A percentile compares a stretch with the other conserved stretches of the same genome.
These are phyloP conservation scores for Actinopyga echinites DNA, from an alignment of 53 echinoderm and acorn worm species.

Conservation along the genomic window DNA sequence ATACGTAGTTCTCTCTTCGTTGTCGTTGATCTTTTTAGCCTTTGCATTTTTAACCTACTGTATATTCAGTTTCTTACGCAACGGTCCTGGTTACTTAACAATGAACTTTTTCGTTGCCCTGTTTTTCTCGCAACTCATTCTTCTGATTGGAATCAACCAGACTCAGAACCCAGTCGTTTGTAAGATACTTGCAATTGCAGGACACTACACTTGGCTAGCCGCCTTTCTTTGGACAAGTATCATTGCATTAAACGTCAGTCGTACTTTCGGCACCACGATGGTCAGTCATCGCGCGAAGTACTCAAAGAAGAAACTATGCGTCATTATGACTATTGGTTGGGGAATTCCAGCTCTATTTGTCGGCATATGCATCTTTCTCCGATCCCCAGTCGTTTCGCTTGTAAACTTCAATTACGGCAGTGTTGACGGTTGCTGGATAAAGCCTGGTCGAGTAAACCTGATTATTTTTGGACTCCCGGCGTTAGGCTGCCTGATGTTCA, in stretches of 20 bases:
- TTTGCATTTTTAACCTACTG: constrained; percentile 63
- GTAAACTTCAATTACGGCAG: background rate
- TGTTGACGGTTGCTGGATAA: constrained; percentile 1
- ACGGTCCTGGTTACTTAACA: constrained; percentile 54
- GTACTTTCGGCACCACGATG: background rate
- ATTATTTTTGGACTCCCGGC: background rate
- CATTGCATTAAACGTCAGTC: background rate
- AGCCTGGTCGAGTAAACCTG: background rate
- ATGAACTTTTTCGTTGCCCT: constrained; percentile 65
- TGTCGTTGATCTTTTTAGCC: constrained; percentile 51
- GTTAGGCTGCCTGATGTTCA: background rate
- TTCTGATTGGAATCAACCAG: background rate
- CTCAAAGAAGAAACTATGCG: background rate
- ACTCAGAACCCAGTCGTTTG: constrained; percentile 16
- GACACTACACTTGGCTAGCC: constrained; percentile 2
- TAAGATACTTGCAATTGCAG: background rate
- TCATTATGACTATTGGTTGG: background rate
- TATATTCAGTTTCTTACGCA: constrained; percentile 51
- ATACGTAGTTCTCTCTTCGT: constrained; percentile 47
- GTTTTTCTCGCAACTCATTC: constrained; percentile 35
- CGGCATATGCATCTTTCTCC: background rate
- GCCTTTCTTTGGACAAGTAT: background rate
- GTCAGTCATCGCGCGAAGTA: background rate
- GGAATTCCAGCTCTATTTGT: constrained; percentile 27
- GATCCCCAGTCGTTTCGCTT: background rate